Conservation (phyloP, 2,797 vertebrate species). For the Emys orbicularis region DNA sequence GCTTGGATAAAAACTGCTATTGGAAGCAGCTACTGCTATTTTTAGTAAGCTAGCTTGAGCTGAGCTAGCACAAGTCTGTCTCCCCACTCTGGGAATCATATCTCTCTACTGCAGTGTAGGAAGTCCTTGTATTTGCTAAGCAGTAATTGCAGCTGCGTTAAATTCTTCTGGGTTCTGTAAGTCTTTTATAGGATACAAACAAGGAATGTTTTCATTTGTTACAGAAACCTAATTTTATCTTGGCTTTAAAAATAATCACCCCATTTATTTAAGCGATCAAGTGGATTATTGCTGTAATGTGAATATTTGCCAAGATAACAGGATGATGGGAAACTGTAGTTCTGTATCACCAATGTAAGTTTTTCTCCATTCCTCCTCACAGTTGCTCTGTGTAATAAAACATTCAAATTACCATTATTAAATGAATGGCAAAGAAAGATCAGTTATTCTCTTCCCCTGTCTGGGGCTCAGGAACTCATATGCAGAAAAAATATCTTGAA, state of each 20-base stretch:
- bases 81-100: neutral
- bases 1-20: neutral
- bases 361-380: neutral
- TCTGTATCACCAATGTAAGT: neutral
- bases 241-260: neutral
- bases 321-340: neutral
- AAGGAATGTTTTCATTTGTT: neutral
- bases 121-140: neutral
- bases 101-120: neutral
- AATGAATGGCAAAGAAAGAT: constrained; percentile 33
- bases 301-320: neutral
- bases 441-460: neutral
- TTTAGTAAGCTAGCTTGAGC: neutral
- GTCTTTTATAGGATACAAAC: neutral
- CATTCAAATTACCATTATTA: neutral
- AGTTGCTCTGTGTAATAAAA: neutral
- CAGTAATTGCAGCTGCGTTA: neutral
- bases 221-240: neutral
- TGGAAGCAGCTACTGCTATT: neutral
- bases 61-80: neutral
- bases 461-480: constrained; percentile 22
- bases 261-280: neutral
- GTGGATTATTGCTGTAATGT: neutral
- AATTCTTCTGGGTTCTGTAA: neutral
- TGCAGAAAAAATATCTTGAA: constrained; percentile 2